Evolutionary conservation across 2,888 invertebrate genomes (phyloP), one percentile per base, ranked within the genome.

Genomic region (Hirtodrosophila histrioides): DNA sequence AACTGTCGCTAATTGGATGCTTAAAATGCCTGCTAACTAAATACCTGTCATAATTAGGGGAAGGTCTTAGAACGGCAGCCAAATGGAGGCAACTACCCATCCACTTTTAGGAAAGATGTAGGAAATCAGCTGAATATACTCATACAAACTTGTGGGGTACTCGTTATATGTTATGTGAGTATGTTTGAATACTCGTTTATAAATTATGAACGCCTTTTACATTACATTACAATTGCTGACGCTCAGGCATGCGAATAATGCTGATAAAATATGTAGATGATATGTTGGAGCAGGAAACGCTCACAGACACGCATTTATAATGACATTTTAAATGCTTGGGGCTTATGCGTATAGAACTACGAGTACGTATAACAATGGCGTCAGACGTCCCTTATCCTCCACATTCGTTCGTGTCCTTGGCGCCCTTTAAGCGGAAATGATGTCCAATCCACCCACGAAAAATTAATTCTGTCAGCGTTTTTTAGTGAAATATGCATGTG

Each of bases 231-330:
- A 87, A 85, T 86, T 76, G 86, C 74, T 49, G 49, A 65, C 88
- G 82, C 54, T 48, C 75, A 81, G 87, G 87, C 85, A 82, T 82
- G 85, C 78, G 85, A 78, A 82, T 69, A 75, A 86, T 72, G 64
- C 62, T 69, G 75, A 86, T 86, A 66, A 82, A 82, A 82, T 86
- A 81, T 80, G 78, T 81, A 81, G 61, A 81, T 55, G 71, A 36
- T 55, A 58, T 71, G 68, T 44, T 24, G 43, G 41, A 27, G 41
- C 44, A 31, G 48, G 23, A 46, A 66, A 50, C 48, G 63, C 71
- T 48, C 46, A 57, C 58, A 70, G 64, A 66, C 69, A 77, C 77
- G 86, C 88, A 86, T 83, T 77, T 73, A 46, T 73, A 79, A 86
- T 86, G 83, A 54, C 83, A 83, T 86, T 82, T 86, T 83, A 86